Percentiles rank a stretch among this genome's conserved stretches.
Evolutionary conservation across 1,140 invertebrate species (phyloP).

Genomic region (Oscheius sp.): DNA sequence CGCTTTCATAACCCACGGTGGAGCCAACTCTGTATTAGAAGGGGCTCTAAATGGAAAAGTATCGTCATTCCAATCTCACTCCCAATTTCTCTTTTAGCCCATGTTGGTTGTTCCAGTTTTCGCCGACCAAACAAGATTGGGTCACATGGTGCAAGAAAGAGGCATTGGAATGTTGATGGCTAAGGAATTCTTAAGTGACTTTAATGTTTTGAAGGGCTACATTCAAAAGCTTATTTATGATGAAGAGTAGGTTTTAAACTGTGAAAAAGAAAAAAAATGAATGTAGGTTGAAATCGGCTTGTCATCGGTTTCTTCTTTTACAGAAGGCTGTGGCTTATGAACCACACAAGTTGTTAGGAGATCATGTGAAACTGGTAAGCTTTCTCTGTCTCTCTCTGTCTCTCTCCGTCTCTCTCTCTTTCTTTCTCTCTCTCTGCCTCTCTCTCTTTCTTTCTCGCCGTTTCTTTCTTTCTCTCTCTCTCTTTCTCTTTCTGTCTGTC

Average conservation of each 20-base stretch:
- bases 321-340: not conserved
- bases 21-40: not conserved
- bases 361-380: not conserved
- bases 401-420: too few relatives aligned
- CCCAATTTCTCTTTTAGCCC: not conserved
- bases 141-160: not conserved
- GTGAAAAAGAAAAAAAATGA: not conserved
- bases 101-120: slow-evolving; percentile 1
- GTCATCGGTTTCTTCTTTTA: not conserved
- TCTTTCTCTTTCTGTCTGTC: too few relatives aligned
- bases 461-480: too few relatives aligned
- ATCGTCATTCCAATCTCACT: too few relatives aligned
- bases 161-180: not conserved
- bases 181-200: not conserved
- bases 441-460: too few relatives aligned
- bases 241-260: not conserved
- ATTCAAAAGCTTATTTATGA: not conserved
- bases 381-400: too few relatives aligned
- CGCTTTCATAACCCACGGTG: not conserved
- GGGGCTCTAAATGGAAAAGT: too few relatives aligned
- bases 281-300: not conserved
- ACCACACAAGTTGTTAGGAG: not conserved
- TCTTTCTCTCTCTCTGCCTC: too few relatives aligned
- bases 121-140: not conserved
- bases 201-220: not conserved